Evolutionary conservation across 2,113 vertebrate genomes (phyloP).

Genomic region (Pluvianellus socialis): DNA sequence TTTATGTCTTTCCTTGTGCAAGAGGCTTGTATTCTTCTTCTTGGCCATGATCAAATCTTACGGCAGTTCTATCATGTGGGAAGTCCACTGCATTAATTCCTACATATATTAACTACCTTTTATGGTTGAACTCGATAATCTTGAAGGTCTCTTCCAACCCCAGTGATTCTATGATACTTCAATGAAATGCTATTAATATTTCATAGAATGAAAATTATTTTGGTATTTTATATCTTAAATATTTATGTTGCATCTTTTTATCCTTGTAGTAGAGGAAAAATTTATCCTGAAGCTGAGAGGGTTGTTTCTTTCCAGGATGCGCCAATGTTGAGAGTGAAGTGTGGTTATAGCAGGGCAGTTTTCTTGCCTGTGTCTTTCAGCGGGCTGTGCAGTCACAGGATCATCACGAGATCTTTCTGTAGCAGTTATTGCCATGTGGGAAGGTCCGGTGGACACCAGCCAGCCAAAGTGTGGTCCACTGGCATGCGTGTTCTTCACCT

Average conservation of each 20-base stretch:
- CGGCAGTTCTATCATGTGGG: background rate
- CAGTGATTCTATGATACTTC: background rate
- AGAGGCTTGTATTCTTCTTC: background rate
- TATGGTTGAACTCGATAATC: too few species aligned
- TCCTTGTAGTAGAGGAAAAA: background rate
- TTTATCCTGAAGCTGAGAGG: background rate
- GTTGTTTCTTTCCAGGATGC: background rate
- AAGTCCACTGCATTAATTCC: background rate
- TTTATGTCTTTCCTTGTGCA: background rate
- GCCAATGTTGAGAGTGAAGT: too few species aligned
- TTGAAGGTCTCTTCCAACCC: too few species aligned
- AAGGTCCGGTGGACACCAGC: background rate
- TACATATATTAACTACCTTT: background rate
- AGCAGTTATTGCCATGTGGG: background rate
- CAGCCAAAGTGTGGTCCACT: accelerated
- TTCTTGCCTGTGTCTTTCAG: background rate
- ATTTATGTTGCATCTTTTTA: background rate
- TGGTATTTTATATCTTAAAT: background rate
- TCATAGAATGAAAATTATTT: background rate
- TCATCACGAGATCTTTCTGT: background rate
- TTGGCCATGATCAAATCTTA: background rate
- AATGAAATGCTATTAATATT: background rate
- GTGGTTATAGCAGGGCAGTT: background rate
- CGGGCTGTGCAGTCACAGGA: background rate
- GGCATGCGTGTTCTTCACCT: accelerated